phyloP scores from a whole-genome alignment of 2,888 invertebrate species.

The Stenodema calcarata region DNA sequence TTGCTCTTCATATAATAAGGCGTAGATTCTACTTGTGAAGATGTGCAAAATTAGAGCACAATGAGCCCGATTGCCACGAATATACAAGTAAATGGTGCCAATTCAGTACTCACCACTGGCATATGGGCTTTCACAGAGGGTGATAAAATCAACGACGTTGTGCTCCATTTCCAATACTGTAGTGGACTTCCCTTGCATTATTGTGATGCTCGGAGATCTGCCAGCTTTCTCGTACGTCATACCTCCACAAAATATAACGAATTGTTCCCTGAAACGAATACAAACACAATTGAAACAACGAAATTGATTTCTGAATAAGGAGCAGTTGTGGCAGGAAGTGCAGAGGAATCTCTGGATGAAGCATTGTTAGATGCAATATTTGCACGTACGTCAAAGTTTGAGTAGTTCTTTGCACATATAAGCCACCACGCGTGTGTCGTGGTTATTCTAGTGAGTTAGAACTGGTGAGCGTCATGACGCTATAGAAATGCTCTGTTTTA shows the following conservation, averaged over 20 bases:
- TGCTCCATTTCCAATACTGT: constrained; percentile 99
- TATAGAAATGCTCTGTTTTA: background rate
- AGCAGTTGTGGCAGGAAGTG: background rate
- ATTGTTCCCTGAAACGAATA: constrained; percentile 79
- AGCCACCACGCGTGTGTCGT: background rate
- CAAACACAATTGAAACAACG: background rate
- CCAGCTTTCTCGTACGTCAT: constrained; percentile 89
- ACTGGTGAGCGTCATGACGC: background rate
- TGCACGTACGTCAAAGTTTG: background rate
- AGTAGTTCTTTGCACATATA: background rate
- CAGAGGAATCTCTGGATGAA: background rate
- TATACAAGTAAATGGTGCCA: too few relatives aligned
- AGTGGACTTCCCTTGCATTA: constrained; percentile 94
- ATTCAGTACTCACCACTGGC: constrained; percentile 70
- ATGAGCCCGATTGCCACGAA: too few relatives aligned
- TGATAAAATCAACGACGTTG: constrained; percentile 95
- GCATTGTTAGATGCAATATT: background rate
- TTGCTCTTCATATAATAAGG: background rate
- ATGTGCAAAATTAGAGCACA: background rate
- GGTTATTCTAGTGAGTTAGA: background rate
- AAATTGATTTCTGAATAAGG: background rate
- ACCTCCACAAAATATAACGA: constrained; percentile 96
- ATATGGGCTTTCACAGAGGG: constrained; percentile 94
- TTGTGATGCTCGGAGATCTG: constrained; percentile 91
- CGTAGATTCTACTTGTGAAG: background rate